Percentiles rank a stretch among this genome's conserved stretches.
These are phyloP conservation scores for Megamerina dolium DNA, from an alignment of 2,888 invertebrate genomes.

Conservation along the genomic window DNA sequence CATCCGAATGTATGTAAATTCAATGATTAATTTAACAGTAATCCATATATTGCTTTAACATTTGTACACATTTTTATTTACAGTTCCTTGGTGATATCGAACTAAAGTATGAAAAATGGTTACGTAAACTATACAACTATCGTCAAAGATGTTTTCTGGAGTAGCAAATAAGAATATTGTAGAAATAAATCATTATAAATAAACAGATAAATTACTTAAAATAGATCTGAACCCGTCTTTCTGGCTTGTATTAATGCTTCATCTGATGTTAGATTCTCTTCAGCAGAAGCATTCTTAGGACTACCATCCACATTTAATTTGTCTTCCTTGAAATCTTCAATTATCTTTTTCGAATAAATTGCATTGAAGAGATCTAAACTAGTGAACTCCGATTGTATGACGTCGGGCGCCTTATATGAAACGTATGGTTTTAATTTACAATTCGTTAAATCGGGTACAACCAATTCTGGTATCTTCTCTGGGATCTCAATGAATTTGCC, in stretches of 20 bases:
- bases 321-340: conserved; percentile 64
- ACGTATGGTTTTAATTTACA: conserved; percentile 92
- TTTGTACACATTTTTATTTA: too few relatives aligned
- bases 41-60: too few relatives aligned
- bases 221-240: conserved; percentile 78
- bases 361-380: conserved; percentile 75
- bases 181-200: conserved; percentile 15
- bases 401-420: conserved; percentile 72
- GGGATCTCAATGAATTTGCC: conserved; percentile 61
- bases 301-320: conserved; percentile 65
- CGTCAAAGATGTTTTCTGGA: conserved; percentile 53
- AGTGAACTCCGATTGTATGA: conserved; percentile 76
- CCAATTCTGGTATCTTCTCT: conserved; percentile 86
- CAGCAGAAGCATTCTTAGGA: conserved; percentile 63
- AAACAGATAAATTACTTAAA: conserved; percentile 43
- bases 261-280: conserved; percentile 65
- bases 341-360: conserved; percentile 73
- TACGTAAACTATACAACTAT: conserved; percentile 60
- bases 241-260: conserved; percentile 66
- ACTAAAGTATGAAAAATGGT: conserved; percentile 67
- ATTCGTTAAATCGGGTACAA: conserved; percentile 82
- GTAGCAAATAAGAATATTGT: conserved; percentile 5
- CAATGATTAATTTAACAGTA: too few relatives aligned
- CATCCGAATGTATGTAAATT: conserved; percentile 59
- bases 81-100: conserved; percentile 66